A percentile compares a stretch with the other conserved stretches of the same genome.
Conservation (phyloP, 35 echinoderm and acorn worm species). For the Acanthaster planci region DNA sequence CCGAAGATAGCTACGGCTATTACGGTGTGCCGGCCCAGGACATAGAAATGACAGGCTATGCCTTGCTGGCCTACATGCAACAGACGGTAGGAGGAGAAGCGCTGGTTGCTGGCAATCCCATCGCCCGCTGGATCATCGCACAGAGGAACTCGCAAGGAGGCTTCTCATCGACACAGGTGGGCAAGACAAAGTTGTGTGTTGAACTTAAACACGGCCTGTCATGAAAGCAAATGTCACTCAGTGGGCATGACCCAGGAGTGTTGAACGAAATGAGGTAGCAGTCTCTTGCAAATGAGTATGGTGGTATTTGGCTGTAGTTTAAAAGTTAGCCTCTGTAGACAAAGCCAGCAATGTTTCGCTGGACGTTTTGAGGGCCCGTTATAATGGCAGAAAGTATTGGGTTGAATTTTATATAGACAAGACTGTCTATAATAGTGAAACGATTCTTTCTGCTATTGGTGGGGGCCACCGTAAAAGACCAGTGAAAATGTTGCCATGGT, state of each 20-base stretch:
- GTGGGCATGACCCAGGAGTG: not conserved
- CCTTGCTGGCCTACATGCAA: constrained; percentile 50
- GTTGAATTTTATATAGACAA: no score
- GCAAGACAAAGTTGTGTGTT: not conserved
- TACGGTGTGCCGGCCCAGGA: constrained; percentile 42
- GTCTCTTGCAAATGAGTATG: not conserved
- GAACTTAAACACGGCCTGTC: not conserved
- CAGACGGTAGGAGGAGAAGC: constrained; percentile 10
- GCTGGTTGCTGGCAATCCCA: constrained; percentile 23
- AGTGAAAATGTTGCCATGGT: no score
- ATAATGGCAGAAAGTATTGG: no score
- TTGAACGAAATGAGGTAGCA: not conserved
- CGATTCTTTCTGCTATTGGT: no score
- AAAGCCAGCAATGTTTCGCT: no score
- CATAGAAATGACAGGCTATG: constrained; percentile 79
- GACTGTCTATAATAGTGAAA: no score
- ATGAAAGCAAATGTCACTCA: not conserved
- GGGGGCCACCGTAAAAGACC: no score
- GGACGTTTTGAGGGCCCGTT: no score
- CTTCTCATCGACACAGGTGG: constrained; percentile 81
- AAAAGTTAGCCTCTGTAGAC: not conserved
- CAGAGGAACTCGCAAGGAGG: constrained; percentile 69
- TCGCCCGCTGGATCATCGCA: constrained; percentile 74
- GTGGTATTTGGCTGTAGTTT: not conserved
- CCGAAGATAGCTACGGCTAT: not conserved